phyloP scores from a whole-genome alignment of 2,113 vertebrate genomes.

The Uria aalge region DNA sequence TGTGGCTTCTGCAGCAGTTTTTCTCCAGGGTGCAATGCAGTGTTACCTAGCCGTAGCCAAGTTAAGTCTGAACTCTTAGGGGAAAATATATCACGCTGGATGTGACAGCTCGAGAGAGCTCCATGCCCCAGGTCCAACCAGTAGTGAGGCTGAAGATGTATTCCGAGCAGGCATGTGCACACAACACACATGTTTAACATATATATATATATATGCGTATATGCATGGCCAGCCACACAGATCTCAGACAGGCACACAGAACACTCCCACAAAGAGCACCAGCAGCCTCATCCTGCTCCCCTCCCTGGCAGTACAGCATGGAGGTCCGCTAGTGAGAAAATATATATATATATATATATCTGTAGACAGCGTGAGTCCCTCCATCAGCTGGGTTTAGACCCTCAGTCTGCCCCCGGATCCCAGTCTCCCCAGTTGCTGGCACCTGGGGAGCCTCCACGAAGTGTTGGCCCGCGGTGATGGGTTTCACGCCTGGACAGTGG shows the following conservation, averaged over 20 bases:
- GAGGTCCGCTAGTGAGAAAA: neutral
- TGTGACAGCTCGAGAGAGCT: neutral
- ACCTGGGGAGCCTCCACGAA: neutral
- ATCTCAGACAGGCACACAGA: neutral
- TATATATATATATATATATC: neutral
- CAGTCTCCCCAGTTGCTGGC: neutral
- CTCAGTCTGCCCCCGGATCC: neutral
- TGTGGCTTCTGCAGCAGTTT: neutral
- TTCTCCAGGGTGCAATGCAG: neutral
- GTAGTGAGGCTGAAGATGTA: neutral
- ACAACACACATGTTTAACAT: neutral
- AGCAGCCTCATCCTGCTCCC: neutral
- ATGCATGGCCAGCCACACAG: neutral
- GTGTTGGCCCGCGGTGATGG: rapidly evolving
- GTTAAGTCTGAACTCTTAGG: neutral
- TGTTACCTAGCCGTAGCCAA: neutral
- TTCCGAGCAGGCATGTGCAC: neutral
- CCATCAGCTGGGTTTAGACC: neutral
- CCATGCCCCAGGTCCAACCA: neutral
- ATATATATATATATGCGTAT: no score
- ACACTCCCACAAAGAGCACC: neutral
- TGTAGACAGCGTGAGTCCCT: neutral
- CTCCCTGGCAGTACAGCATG: neutral
- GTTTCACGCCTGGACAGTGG: neutral
- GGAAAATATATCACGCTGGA: neutral